Conservation (phyloP, 1,140 invertebrate species). For the Drosophila lini region DNA sequence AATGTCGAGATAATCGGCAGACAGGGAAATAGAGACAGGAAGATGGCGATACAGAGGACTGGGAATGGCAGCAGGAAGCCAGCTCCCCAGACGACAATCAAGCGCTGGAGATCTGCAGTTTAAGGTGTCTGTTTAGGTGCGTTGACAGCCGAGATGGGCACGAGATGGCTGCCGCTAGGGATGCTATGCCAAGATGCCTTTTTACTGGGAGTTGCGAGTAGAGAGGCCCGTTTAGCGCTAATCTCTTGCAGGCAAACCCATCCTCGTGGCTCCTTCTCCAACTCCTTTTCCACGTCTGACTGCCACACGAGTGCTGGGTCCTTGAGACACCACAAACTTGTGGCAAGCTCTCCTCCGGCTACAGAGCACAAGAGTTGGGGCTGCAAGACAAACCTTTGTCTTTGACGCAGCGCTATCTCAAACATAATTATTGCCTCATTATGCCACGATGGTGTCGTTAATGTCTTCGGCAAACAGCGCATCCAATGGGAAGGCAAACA, state of each 20-base stretch:
- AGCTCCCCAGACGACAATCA: constrained; percentile 37
- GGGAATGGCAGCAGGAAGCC: constrained; percentile 30
- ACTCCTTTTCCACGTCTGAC: constrained; percentile 29
- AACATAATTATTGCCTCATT: constrained; percentile 81
- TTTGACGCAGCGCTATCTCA: constrained; percentile 51
- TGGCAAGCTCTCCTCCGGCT: constrained; percentile 11
- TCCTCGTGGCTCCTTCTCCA: not conserved
- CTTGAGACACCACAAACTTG: constrained; percentile 53
- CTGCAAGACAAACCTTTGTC: constrained; percentile 48
- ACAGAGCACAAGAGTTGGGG: not conserved
- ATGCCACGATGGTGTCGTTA: constrained; percentile 66
- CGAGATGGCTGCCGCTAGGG: constrained; percentile 29
- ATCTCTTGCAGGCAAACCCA: constrained; percentile 33
- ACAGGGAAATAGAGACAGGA: constrained; percentile 14
- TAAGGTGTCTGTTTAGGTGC: constrained; percentile 65
- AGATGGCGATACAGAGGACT: constrained; percentile 16
- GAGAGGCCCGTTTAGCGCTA: constrained; percentile 49
- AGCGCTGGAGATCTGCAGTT: constrained; percentile 62
- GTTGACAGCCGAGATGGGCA: constrained; percentile 53
- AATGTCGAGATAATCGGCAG: constrained; percentile 62
- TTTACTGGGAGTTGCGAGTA: constrained; percentile 3
- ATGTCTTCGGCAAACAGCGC: constrained; percentile 67
- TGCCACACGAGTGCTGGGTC: constrained; percentile 48
- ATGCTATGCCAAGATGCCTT: not conserved
- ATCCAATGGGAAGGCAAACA: constrained; percentile 56